Conservation (phyloP, 2,113 vertebrate genomes). For the Monarcha castaneiventris region DNA sequence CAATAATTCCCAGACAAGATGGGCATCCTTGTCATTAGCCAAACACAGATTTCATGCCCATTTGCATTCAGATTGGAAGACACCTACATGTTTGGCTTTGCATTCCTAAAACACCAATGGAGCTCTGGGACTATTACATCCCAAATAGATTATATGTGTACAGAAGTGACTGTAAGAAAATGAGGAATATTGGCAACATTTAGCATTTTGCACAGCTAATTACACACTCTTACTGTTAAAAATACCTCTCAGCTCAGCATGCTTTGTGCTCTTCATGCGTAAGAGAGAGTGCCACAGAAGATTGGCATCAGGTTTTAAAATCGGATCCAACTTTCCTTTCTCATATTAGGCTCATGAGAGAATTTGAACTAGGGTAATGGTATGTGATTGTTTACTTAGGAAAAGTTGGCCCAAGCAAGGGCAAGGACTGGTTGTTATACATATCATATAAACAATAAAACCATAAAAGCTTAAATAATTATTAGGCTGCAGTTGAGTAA, state of each 20-base stretch:
- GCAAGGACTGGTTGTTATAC: not conserved
- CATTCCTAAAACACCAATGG: not conserved
- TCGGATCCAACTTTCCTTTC: not conserved
- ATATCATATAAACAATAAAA: not conserved
- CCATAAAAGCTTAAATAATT: not conserved
- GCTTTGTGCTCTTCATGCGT: not conserved
- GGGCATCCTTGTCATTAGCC: not conserved
- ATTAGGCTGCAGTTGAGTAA: not conserved
- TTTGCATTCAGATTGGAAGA: not conserved
- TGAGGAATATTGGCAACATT: not conserved
- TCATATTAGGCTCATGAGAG: not conserved
- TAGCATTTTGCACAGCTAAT: not conserved
- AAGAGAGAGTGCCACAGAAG: not conserved
- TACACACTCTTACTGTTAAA: not conserved
- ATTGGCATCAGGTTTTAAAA: not conserved
- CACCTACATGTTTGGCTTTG: not conserved
- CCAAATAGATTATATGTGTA: not conserved
- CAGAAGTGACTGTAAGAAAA: not conserved
- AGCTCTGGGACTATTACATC: not conserved
- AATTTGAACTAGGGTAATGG: not conserved
- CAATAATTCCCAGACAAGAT: not conserved
- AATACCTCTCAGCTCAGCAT: not conserved
- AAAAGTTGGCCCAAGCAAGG: not conserved
- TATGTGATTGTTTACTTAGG: not conserved
- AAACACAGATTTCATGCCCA: not conserved